Evolutionary conservation across 2,113 vertebrate species (phyloP), one percentile per base, ranked within the genome.

Genomic region (Heliornis fulica): DNA sequence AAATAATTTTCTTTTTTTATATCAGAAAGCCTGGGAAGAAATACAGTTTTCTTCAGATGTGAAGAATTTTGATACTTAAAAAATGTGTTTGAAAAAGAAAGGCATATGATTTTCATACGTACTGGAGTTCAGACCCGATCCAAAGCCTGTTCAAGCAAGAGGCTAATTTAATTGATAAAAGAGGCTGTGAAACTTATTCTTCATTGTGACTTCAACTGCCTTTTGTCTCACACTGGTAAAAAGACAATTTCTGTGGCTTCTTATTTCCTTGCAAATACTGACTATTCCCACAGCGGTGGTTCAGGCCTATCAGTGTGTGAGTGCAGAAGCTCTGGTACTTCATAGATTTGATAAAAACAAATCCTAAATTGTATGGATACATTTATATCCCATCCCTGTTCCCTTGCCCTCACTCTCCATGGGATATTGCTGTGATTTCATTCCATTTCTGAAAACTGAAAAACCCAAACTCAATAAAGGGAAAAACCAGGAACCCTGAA

Each of bases 401-500:
- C 21, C 34, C 32, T 81, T 53, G 41, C 15, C 53, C 54, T 65
- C 10, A 0, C 25, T 54, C 3, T 43, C 75, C 0, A 0, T 13
- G 60, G 34, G 40, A 45, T 15, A 21, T 5, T 53, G 45, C 38
- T 81, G 32, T 14, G 7, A 36, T 28, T 91, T 29, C 45, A 43
- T 17, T 53, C 26, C 3, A 10, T 34, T 21, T 68, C 4, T 69
- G 22, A 61, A 60, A 57, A 50, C 26, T 16, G 19, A 59, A 76
- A 59, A 83, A 4, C 7, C 11, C 48, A 40, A 25, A 7, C 8
- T 50, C 29, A 86, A 59, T 22, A 66, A 83, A 90, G 43, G 26
- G 38, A 8, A 84, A 87, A 69, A 15, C 26, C 26, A 69, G 3
- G 13, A 77, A 48, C 19, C 23, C 86, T 69, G 63, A 61, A 19